phyloP scores from a whole-genome alignment of 2,888 invertebrate genomes.

The Cabera pusaria region DNA sequence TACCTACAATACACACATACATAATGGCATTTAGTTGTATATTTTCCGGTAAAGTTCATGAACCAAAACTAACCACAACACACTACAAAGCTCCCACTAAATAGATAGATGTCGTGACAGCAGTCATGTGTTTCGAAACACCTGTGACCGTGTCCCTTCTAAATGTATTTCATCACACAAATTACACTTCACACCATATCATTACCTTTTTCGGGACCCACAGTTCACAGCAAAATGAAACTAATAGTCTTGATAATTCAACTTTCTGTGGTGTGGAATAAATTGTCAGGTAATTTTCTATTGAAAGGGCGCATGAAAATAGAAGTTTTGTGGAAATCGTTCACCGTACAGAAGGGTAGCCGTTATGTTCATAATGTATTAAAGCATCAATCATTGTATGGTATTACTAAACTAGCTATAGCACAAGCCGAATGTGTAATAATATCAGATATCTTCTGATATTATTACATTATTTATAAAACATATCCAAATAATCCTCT shows the following conservation, averaged over 20 bases:
- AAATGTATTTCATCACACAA: conserved; percentile 29
- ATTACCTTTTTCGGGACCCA: conserved; percentile 21
- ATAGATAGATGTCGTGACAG: conserved; percentile 16
- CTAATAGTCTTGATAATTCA: conserved; percentile 8
- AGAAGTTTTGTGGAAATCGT: conserved; percentile 15
- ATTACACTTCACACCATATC: conserved; percentile 24
- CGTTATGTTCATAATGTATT: conserved; percentile 10
- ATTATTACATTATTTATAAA: no score
- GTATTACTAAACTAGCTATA: no score
- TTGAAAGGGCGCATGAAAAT: conserved; percentile 21
- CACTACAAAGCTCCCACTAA: conserved; percentile 4
- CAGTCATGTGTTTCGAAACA: conserved; percentile 29
- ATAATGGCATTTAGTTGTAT: no score
- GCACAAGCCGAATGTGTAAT: no score
- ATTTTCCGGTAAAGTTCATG: no score
- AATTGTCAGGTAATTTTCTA: conserved; percentile 12
- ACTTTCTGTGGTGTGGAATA: neutral
- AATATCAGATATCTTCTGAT: no score
- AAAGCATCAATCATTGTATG: no score
- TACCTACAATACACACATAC: no score
- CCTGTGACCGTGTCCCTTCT: conserved; percentile 29
- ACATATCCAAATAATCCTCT: no score
- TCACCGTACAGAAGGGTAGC: conserved; percentile 14
- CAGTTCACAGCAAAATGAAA: conserved; percentile 9
- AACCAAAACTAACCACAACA: neutral